These are phyloP conservation scores for Merops nubicus DNA, from an alignment of 2,113 vertebrate species.

Conservation along the genomic window DNA sequence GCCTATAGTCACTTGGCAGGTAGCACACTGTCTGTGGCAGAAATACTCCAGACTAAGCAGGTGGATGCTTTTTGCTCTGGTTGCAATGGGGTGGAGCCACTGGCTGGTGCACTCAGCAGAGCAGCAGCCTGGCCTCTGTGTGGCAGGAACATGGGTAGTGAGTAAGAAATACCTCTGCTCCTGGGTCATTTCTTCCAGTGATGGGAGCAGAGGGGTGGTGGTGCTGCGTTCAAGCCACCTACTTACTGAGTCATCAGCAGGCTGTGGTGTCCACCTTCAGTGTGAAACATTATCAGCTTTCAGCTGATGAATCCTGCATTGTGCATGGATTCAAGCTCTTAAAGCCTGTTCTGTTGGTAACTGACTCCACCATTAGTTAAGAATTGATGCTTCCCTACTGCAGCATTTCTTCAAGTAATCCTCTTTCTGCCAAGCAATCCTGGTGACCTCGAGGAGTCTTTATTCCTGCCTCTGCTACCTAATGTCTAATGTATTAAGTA, in stretches of 20 bases:
- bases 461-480: background rate
- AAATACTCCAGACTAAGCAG: background rate
- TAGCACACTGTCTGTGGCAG: background rate
- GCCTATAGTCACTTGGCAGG: background rate
- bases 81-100: background rate
- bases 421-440: conserved; percentile 8
- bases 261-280: background rate
- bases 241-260: background rate
- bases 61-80: background rate
- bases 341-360: background rate
- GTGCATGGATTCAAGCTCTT: background rate
- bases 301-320: background rate
- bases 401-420: background rate
- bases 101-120: background rate
- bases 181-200: background rate
- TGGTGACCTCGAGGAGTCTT: background rate
- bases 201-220: background rate
- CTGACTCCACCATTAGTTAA: background rate
- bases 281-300: background rate
- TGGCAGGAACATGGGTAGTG: background rate
- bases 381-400: background rate
- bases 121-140: background rate
- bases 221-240: background rate
- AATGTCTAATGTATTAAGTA: background rate
- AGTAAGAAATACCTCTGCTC: background rate